Percentiles rank a stretch among this genome's conserved stretches.
Evolutionary conservation across 23 tunicate genomes (phyloP).

Genomic region (Ascidia mentula): DNA sequence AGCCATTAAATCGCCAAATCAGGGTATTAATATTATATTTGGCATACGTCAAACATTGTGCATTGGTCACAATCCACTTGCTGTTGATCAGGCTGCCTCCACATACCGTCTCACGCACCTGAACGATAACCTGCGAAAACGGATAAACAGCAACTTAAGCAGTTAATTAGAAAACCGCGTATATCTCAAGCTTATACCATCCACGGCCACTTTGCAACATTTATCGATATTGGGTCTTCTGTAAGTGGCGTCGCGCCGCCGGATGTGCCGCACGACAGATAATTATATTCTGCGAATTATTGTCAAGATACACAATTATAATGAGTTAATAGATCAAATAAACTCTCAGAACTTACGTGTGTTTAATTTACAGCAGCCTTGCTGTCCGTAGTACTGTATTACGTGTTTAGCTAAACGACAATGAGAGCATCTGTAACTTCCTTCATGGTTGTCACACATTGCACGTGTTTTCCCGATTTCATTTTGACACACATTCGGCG

Average conservation of each 20-base stretch:
- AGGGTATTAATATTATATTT: too few relatives aligned
- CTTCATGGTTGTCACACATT: background rate
- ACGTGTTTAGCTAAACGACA: background rate
- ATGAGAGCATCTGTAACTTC: background rate
- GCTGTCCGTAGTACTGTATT: background rate
- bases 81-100: background rate
- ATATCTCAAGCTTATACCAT: too few relatives aligned
- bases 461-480: background rate
- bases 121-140: background rate
- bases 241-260: too few relatives aligned
- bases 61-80: background rate
- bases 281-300: too few relatives aligned
- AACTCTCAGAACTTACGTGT: background rate
- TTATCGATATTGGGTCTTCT: too few relatives aligned
- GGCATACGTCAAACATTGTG: background rate
- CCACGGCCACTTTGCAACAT: constrained; percentile 23
- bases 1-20: too few relatives aligned
- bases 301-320: too few relatives aligned
- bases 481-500: background rate
- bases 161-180: too few relatives aligned
- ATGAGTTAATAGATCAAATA: too few relatives aligned
- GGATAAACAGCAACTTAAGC: background rate
- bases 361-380: background rate
- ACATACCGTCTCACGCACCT: background rate
- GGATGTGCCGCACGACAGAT: too few relatives aligned